Conservation (phyloP, 2,113 vertebrate species). For the Sturnira hondurensis region DNA sequence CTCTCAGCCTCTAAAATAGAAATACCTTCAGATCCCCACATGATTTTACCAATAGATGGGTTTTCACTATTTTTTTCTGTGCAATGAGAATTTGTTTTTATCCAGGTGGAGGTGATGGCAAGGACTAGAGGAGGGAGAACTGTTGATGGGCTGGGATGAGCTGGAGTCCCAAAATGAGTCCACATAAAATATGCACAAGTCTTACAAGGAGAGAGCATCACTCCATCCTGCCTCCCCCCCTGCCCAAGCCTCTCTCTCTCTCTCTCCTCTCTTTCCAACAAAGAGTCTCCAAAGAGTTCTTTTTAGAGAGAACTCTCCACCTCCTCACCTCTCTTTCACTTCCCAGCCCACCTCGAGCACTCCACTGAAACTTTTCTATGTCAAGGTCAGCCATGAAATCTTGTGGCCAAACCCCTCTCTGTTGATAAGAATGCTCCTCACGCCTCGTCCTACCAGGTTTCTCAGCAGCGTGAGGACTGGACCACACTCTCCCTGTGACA, state of each 20-base stretch:
- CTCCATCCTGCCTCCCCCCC: background rate
- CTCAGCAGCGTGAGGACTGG: background rate
- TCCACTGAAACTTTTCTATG: background rate
- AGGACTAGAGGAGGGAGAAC: background rate
- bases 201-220: background rate
- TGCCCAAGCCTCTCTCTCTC: background rate
- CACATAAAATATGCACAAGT: background rate
- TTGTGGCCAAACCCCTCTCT: background rate
- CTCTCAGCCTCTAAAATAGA: background rate
- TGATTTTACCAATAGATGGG: background rate
- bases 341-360: background rate
- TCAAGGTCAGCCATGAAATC: background rate
- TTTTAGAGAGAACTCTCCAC: background rate
- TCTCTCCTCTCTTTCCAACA: background rate
- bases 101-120: background rate
- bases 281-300: background rate
- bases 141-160: background rate
- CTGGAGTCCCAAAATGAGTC: background rate
- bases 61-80: background rate
- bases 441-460: background rate
- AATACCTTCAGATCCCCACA: background rate
- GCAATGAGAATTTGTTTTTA: conserved; percentile 1
- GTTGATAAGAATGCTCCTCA: background rate
- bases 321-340: background rate
- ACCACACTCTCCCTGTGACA: background rate